These are phyloP conservation scores for Oxyruncus cristatus DNA, from an alignment of 2,113 vertebrate genomes.

Conservation along the genomic window DNA sequence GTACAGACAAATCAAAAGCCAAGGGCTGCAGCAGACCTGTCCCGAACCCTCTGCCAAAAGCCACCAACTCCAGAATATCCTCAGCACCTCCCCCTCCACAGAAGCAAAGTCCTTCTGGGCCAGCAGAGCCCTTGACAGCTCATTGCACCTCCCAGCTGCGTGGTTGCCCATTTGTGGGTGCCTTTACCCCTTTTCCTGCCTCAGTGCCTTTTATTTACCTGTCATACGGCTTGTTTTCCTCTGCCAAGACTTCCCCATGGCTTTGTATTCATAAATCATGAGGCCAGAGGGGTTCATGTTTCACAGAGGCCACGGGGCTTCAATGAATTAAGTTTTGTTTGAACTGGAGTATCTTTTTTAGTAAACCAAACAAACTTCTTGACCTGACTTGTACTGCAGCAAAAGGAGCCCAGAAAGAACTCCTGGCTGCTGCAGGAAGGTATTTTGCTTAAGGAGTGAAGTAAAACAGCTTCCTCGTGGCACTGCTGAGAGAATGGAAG, in stretches of 20 bases:
- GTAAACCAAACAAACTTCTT: slow-evolving; percentile 43
- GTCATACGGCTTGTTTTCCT: background rate
- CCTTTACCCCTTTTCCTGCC: background rate
- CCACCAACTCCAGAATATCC: background rate
- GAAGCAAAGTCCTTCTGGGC: background rate
- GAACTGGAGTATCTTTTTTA: slow-evolving; percentile 29
- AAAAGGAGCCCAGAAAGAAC: background rate
- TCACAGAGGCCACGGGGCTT: slow-evolving; percentile 38
- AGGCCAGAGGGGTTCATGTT: slow-evolving; percentile 19
- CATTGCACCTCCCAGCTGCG: background rate
- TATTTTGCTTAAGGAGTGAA: background rate
- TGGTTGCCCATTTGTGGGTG: background rate
- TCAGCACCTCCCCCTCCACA: background rate
- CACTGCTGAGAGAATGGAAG: slow-evolving; percentile 20
- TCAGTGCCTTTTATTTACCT: background rate
- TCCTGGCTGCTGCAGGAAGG: background rate
- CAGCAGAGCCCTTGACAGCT: background rate
- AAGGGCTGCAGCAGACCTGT: background rate
- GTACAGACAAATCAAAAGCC: background rate
- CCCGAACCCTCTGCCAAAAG: background rate
- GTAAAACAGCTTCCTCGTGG: background rate
- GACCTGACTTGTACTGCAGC: slow-evolving; percentile 8
- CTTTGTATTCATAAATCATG: slow-evolving; percentile 24
- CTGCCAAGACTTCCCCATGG: background rate
- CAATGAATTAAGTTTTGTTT: slow-evolving; percentile 42